Percentiles rank a stretch among this genome's conserved stretches.
phyloP scores from a whole-genome alignment of 2,888 invertebrate genomes.

The Harpagoxenus sublaevis region DNA sequence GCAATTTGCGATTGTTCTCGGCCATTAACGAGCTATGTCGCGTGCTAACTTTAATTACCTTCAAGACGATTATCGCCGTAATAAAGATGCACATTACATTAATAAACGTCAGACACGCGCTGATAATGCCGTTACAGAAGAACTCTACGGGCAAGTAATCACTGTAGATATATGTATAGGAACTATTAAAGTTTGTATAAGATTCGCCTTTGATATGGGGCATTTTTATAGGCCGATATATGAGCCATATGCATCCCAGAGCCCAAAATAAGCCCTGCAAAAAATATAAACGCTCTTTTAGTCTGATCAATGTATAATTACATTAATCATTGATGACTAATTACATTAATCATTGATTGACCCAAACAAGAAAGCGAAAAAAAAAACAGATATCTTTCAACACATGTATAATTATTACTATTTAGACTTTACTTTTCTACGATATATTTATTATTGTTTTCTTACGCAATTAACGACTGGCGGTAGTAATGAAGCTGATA shows the following conservation, averaged over 20 bases:
- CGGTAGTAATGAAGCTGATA: slow-evolving; percentile 94
- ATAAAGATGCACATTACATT: slow-evolving; percentile 95
- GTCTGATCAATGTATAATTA: neutral
- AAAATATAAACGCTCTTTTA: neutral
- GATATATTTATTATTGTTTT: slow-evolving; percentile 65
- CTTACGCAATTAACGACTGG: slow-evolving; percentile 95
- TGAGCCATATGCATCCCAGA: slow-evolving; percentile 90
- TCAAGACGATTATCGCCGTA: slow-evolving; percentile 92
- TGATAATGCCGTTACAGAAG: slow-evolving; percentile 92
- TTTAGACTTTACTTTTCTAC: neutral
- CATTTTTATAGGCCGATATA: slow-evolving; percentile 90
- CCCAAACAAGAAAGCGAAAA: neutral
- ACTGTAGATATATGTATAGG: slow-evolving; percentile 90
- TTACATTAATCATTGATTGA: neutral
- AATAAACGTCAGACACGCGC: slow-evolving; percentile 92
- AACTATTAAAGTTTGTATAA: slow-evolving; percentile 88
- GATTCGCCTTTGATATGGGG: slow-evolving; percentile 91
- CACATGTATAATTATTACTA: neutral
- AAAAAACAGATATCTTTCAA: neutral
- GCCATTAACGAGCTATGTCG: neutral
- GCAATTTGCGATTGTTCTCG: slow-evolving; percentile 21
- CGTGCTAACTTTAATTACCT: slow-evolving; percentile 84
- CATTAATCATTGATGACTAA: neutral
- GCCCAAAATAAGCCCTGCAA: slow-evolving; percentile 91
- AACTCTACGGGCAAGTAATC: slow-evolving; percentile 93